phyloP scores from a whole-genome alignment of 2,113 vertebrate species.

The Xyliphius kryptos region DNA sequence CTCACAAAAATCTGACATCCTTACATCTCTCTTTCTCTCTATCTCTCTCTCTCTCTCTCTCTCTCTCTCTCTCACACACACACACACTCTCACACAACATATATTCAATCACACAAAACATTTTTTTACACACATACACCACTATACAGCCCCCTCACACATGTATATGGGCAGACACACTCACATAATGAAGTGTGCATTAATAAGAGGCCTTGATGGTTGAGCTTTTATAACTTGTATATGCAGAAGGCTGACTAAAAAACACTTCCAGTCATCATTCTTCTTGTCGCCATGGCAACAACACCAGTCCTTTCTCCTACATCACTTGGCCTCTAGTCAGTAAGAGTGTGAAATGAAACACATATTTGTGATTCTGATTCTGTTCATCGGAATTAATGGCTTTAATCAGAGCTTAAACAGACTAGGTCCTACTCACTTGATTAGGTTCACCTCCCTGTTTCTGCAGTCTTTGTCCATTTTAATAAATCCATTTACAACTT shows the following conservation, averaged over 20 bases:
- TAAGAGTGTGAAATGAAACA: constrained; percentile 12
- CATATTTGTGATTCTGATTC: background rate
- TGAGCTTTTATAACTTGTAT: constrained; percentile 14
- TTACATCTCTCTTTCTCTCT: too few species aligned
- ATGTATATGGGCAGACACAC: too few species aligned
- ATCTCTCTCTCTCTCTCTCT: background rate
- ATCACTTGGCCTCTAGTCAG: constrained; percentile 11
- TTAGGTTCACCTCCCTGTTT: too few species aligned
- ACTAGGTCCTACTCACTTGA: too few species aligned
- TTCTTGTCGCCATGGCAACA: constrained; percentile 23
- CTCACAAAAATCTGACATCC: too few species aligned
- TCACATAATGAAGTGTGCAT: background rate
- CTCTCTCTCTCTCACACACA: background rate
- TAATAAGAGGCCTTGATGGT: constrained; percentile 12
- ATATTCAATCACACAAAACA: background rate
- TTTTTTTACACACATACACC: too few species aligned
- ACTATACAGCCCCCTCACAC: background rate
- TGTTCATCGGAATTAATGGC: too few species aligned
- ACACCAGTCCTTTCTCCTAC: constrained; percentile 9
- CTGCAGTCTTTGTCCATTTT: too few species aligned
- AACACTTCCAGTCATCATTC: constrained; percentile 23
- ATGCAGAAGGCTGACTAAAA: constrained; percentile 22
- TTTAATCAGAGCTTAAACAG: too few species aligned
- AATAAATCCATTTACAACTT: too few species aligned
- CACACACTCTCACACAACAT: background rate